Percentiles rank a stretch among this genome's conserved stretches.
phyloP scores from a whole-genome alignment of 2,888 invertebrate species.

The Operophtera brumata region DNA sequence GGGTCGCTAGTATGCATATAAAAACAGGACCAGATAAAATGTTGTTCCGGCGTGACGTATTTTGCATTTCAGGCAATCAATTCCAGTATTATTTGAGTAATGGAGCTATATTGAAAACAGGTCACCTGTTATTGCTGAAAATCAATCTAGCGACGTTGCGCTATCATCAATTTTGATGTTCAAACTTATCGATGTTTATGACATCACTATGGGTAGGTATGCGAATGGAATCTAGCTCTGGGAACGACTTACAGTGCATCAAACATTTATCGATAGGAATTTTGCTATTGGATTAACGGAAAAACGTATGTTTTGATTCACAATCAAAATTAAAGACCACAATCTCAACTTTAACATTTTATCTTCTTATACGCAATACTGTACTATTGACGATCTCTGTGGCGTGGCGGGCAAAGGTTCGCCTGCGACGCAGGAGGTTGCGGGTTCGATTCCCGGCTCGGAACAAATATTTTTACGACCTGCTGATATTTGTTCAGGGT shows the following conservation, averaged over 20 bases:
- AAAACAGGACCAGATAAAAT: conserved; percentile 3
- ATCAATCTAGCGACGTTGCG: conserved; percentile 14
- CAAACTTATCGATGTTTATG: conserved; percentile 10
- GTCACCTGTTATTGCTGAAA: conserved; percentile 18
- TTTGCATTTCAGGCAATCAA: conserved; percentile 10
- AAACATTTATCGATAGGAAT: not conserved
- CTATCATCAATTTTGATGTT: conserved; percentile 13
- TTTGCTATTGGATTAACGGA: not conserved
- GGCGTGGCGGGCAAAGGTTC: no score
- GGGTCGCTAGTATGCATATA: no score
- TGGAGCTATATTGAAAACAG: conserved; percentile 15
- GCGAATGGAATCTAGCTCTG: no score
- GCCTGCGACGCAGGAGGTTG: no score
- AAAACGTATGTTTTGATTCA: not conserved
- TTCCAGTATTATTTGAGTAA: conserved; percentile 18
- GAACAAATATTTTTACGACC: no score
- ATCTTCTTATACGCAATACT: no score
- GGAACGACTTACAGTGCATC: no score
- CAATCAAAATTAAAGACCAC: no score
- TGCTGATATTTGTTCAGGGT: no score
- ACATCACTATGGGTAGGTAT: not conserved
- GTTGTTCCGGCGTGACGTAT: conserved; percentile 5
- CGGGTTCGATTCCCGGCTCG: no score
- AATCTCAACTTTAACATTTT: no score
- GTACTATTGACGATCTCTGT: no score